Conservation (phyloP, 2,797 vertebrate genomes). For the Sebastiscus albofasciatus region DNA sequence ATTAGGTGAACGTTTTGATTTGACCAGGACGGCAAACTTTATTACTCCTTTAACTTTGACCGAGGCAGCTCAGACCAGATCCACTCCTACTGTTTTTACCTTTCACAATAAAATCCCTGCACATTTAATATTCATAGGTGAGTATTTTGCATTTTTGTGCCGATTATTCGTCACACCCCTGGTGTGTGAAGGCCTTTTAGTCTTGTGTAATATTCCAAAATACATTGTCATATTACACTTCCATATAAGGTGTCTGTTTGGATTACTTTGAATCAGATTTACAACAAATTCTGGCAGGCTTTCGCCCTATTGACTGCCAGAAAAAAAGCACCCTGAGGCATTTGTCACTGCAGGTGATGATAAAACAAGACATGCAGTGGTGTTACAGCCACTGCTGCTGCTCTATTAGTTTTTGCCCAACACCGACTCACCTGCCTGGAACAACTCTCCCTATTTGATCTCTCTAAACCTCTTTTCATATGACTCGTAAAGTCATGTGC, state of each 20-base stretch:
- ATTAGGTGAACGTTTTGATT: too few species aligned
- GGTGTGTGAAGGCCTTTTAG: too few species aligned
- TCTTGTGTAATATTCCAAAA: not conserved
- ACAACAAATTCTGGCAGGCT: conserved; percentile 8
- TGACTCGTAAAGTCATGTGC: not conserved
- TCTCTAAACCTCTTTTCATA: not conserved
- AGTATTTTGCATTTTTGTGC: too few species aligned
- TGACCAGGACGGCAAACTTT: too few species aligned
- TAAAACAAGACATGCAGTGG: not conserved
- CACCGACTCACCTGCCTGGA: not conserved
- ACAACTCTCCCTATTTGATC: not conserved
- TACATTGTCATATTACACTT: not conserved
- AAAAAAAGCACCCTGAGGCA: not conserved
- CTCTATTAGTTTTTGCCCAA: not conserved
- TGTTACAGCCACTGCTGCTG: not conserved
- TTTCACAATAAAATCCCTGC: too few species aligned
- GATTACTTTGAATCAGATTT: not conserved
- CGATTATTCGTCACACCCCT: too few species aligned
- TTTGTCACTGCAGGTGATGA: not conserved
- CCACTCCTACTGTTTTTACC: too few species aligned
- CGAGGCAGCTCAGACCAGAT: too few species aligned
- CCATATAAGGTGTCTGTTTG: not conserved
- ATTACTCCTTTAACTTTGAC: too few species aligned
- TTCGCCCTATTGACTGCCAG: not conserved
- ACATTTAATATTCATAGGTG: too few species aligned